phyloP scores from a whole-genome alignment of 2,113 vertebrate species.

The Chaetura pelagica region DNA sequence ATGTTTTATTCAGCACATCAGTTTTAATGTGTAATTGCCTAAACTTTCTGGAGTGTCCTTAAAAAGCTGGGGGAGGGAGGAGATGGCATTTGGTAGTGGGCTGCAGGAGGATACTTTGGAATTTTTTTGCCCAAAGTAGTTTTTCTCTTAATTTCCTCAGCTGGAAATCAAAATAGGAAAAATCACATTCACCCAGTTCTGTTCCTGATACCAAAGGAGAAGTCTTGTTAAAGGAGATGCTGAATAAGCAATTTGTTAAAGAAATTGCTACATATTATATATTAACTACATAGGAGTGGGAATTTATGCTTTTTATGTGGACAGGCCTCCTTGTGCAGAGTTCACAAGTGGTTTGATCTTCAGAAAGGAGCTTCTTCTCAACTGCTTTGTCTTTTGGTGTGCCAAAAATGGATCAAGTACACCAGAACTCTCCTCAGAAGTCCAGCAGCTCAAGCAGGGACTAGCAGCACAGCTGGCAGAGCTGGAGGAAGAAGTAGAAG shows the following conservation, averaged over 20 bases:
- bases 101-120: not conserved
- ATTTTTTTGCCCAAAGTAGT: not conserved
- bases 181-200: not conserved
- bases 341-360: not conserved
- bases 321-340: not conserved
- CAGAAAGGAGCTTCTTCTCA: not conserved
- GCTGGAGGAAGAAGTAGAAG: constrained; percentile 73
- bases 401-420: constrained; percentile 68
- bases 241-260: not conserved
- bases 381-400: not conserved
- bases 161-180: not conserved
- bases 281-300: not conserved
- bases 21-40: not conserved
- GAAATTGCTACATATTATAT: not conserved
- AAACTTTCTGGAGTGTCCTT: not conserved
- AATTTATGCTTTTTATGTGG: not conserved
- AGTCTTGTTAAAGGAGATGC: not conserved
- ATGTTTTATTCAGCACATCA: not conserved
- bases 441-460: constrained; percentile 78
- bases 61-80: not conserved
- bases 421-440: constrained; percentile 74
- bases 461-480: constrained; percentile 64
- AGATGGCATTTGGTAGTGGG: not conserved
- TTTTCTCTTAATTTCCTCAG: not conserved
- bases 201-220: not conserved